Percentiles rank a stretch among this genome's conserved stretches.
Conservation (phyloP, 2,113 vertebrate genomes). For the Proterorhinus semilunaris region DNA sequence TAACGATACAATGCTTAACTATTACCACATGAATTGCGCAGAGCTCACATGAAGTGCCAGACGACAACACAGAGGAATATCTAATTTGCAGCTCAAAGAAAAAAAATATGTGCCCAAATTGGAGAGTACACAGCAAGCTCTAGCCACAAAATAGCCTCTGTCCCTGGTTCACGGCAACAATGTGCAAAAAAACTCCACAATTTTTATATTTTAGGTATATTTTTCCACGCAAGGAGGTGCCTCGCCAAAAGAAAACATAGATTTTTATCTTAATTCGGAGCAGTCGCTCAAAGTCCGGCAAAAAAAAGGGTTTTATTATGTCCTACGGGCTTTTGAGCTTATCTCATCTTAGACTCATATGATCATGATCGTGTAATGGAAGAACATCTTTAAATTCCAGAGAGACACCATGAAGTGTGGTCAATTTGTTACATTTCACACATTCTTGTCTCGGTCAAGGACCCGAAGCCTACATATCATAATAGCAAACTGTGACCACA, state of each 20-base stretch:
- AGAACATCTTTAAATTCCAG: conserved; percentile 1
- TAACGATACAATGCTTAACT: conserved; percentile 34
- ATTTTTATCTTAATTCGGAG: conserved; percentile 62
- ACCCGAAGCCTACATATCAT: neutral
- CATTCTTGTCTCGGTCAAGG: too few relatives aligned
- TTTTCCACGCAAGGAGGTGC: conserved; percentile 36
- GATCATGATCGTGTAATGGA: conserved; percentile 31
- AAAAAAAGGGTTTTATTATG: conserved; percentile 16
- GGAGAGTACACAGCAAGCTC: conserved; percentile 1
- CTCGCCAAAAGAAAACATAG: conserved; percentile 41
- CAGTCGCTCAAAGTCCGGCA: conserved; percentile 54
- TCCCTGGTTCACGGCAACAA: conserved; percentile 9
- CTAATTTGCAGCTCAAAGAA: conserved; percentile 43
- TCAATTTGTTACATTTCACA: too few relatives aligned
- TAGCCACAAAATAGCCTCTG: conserved; percentile 13
- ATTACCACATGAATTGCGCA: conserved; percentile 50
- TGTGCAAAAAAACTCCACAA: conserved; percentile 47
- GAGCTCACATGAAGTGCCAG: conserved; percentile 3
- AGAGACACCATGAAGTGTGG: neutral
- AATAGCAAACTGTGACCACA: neutral
- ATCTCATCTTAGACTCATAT: conserved; percentile 38
- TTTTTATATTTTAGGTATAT: conserved; percentile 10
- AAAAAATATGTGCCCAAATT: neutral
- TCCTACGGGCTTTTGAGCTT: conserved; percentile 42
- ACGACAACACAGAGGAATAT: conserved; percentile 21